These are phyloP conservation scores for Apis laboriosa DNA, from an alignment of 1,140 invertebrate species.

Conservation along the genomic window DNA sequence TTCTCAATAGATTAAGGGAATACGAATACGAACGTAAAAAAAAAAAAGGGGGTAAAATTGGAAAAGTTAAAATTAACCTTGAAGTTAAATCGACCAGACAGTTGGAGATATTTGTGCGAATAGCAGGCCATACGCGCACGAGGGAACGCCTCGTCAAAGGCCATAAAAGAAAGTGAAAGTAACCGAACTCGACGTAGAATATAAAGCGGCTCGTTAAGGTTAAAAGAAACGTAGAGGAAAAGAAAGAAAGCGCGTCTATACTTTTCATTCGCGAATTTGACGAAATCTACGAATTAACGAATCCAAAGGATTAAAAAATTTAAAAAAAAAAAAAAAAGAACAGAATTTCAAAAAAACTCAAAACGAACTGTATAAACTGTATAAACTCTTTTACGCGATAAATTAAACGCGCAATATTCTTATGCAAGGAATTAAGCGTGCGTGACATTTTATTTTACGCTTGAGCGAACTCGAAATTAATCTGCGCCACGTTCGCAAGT, in stretches of 20 bases:
- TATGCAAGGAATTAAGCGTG: neutral
- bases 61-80: neutral
- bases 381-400: too few relatives aligned
- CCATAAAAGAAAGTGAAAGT: constrained; percentile 35
- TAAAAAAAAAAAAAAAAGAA: neutral
- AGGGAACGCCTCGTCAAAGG: constrained; percentile 3
- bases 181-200: constrained; percentile 2
- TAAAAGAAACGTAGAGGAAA: neutral
- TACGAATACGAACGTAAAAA: neutral
- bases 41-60: neutral
- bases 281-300: neutral
- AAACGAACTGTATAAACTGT: too few relatives aligned
- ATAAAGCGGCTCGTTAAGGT: constrained; percentile 10
- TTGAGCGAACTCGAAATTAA: neutral
- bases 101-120: constrained; percentile 3
- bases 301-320: neutral
- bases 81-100: neutral
- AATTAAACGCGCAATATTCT: neutral
- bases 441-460: neutral
- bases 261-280: neutral
- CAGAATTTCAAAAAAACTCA: neutral
- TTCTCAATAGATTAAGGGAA: too few relatives aligned
- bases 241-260: too few relatives aligned
- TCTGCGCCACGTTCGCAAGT: neutral
- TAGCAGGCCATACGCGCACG: neutral